Conservation (phyloP, 2,797 vertebrate species). For the Lepidocolaptes lacrymiger region DNA sequence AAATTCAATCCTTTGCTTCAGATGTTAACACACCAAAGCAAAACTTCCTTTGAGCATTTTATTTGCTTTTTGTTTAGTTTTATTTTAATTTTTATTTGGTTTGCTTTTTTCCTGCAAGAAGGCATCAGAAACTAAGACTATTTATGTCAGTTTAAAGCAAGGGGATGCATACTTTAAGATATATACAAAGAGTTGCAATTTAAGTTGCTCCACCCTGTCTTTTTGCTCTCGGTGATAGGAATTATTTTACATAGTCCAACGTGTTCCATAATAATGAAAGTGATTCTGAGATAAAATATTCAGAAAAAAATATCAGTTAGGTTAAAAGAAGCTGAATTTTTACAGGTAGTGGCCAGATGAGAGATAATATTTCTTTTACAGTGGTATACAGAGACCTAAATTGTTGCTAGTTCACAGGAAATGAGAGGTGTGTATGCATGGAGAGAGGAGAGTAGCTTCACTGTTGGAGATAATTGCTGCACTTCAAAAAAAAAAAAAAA, state of each 20-base stretch:
- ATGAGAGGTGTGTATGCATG: not conserved
- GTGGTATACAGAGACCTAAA: not conserved
- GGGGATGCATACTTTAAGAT: not conserved
- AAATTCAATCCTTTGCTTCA: not conserved
- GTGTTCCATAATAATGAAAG: not conserved
- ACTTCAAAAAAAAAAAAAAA: not conserved
- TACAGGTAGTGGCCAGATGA: not conserved
- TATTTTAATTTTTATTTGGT: not conserved
- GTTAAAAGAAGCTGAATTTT: not conserved
- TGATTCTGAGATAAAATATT: not conserved
- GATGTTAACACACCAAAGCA: not conserved
- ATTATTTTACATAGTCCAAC: not conserved
- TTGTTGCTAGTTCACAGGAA: not conserved
- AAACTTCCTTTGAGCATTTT: not conserved
- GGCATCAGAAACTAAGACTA: not conserved
- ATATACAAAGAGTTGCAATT: not conserved
- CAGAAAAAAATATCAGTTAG: not conserved
- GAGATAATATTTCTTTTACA: not conserved
- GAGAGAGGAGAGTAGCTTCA: not conserved
- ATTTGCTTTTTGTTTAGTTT: not conserved
- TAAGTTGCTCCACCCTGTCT: not conserved
- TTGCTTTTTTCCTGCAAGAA: not conserved
- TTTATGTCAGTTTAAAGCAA: not conserved
- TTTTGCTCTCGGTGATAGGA: not conserved
- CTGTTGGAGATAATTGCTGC: not conserved